Conservation (phyloP, 1,140 invertebrate species). For the Bombus superbus region DNA sequence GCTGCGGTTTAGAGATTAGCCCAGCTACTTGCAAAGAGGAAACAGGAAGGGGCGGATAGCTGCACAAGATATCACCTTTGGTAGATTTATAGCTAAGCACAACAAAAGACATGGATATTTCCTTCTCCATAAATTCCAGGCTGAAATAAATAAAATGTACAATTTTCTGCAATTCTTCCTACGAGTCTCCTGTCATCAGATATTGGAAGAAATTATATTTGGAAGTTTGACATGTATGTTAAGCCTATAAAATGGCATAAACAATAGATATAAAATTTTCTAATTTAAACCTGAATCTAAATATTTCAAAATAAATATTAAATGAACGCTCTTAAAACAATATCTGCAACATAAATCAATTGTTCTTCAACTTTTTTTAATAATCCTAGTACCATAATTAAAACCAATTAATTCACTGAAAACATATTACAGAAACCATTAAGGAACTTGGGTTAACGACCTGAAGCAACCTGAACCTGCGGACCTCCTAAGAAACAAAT, state of each 20-base stretch:
- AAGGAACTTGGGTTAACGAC: neutral
- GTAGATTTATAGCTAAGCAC: conserved; percentile 49
- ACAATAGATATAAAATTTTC: neutral
- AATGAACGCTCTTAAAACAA: neutral
- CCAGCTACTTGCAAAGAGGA: conserved; percentile 63
- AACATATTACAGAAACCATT: neutral
- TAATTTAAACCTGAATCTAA: neutral
- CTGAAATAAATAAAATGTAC: neutral
- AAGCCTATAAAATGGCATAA: neutral
- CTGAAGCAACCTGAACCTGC: neutral
- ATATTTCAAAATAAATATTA: neutral
- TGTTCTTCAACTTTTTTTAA: neutral
- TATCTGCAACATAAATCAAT: neutral
- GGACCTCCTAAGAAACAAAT: neutral
- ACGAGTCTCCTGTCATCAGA: neutral
- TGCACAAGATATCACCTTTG: conserved; percentile 64
- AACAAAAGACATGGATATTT: neutral
- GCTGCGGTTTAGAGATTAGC: conserved; percentile 72
- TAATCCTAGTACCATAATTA: neutral
- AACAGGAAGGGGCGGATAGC: conserved; percentile 78
- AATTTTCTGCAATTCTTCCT: neutral
- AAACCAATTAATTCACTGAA: neutral
- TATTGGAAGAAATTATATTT: neutral
- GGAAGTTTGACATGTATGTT: neutral
- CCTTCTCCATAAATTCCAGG: neutral